Conservation (phyloP, 2,888 invertebrate genomes). For the Cheilosia soror region DNA sequence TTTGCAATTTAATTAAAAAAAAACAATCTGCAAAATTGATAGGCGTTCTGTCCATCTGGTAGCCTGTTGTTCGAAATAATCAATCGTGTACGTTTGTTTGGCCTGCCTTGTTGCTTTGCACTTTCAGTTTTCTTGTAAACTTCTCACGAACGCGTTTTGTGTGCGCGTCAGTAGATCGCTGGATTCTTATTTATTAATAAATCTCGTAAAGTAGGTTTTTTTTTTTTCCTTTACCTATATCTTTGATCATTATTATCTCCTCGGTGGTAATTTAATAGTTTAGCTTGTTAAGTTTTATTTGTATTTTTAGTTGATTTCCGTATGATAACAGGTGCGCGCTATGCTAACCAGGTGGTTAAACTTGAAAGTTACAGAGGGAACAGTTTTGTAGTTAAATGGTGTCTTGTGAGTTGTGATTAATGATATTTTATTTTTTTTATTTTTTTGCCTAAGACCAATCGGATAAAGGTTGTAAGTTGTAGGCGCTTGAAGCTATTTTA, state of each 20-base stretch:
- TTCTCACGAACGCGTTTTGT: conserved; percentile 39
- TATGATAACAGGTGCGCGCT: conserved; percentile 29
- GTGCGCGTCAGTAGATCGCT: conserved; percentile 29
- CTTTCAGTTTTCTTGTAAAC: conserved; percentile 50
- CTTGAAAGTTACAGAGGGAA: background rate
- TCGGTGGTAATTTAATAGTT: conserved; percentile 19
- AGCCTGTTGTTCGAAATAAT: conserved; percentile 9
- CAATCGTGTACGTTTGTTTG: conserved; percentile 1
- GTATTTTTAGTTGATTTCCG: conserved; percentile 34
- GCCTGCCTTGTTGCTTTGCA: conserved; percentile 10
- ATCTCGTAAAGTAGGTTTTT: conserved; percentile 33
- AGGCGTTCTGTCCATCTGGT: conserved; percentile 57
- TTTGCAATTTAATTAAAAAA: background rate
- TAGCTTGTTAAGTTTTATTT: conserved; percentile 24
- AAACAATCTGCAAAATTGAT: conserved; percentile 30
- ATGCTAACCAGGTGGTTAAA: conserved; percentile 11
- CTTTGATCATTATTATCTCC: conserved; percentile 10
- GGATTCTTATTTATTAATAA: conserved; percentile 32
- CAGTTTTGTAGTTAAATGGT: conserved; percentile 5
- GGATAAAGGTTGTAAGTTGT: background rate
- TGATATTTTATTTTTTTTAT: background rate
- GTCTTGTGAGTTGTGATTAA: conserved; percentile 17
- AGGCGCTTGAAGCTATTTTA: background rate
- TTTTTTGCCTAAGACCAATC: background rate
- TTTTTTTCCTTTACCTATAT: background rate